Percentiles rank a stretch among this genome's conserved stretches.
Evolutionary conservation across 2,888 invertebrate species (phyloP).

Genomic region (Drosophila peninsularis): DNA sequence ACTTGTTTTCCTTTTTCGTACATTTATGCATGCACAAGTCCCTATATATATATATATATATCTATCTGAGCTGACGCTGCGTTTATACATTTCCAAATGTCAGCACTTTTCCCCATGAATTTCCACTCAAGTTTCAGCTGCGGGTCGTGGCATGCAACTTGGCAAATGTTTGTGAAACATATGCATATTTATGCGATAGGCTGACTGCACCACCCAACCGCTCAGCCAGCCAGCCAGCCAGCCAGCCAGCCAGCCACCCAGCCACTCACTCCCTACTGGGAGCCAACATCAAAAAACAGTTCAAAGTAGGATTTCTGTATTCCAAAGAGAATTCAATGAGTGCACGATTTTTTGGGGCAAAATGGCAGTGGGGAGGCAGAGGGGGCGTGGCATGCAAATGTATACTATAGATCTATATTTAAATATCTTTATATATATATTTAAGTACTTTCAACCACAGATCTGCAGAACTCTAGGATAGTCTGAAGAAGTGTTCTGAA

Average conservation of each 20-base stretch:
- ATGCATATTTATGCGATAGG: slow-evolving; percentile 70
- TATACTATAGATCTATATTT: neutral
- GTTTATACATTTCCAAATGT: slow-evolving; percentile 72
- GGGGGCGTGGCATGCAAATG: neutral
- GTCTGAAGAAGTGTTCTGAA: no score
- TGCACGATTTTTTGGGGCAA: neutral
- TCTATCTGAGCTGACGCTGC: slow-evolving; percentile 58
- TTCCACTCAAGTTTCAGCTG: slow-evolving; percentile 45
- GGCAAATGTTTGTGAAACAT: slow-evolving; percentile 67
- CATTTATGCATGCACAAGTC: slow-evolving; percentile 55
- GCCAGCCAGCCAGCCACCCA: neutral
- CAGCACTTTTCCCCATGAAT: slow-evolving; percentile 72
- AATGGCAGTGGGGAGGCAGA: no score
- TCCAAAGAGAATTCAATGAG: slow-evolving; percentile 11
- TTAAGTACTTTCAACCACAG: no score
- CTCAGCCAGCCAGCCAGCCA: neutral
- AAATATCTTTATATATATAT: neutral
- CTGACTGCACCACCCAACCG: slow-evolving; percentile 21
- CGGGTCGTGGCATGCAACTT: slow-evolving; percentile 38
- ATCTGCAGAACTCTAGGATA: no score
- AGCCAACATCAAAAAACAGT: slow-evolving; percentile 8
- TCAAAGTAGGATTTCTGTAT: slow-evolving; percentile 10
- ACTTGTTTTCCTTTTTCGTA: slow-evolving; percentile 66
- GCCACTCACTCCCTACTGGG: neutral
- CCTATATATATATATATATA: slow-evolving; percentile 16